Evolutionary conservation across 2,797 vertebrate genomes (phyloP), one percentile per base, ranked within the genome.

Genomic region (Hapalemur alaotrensis): DNA sequence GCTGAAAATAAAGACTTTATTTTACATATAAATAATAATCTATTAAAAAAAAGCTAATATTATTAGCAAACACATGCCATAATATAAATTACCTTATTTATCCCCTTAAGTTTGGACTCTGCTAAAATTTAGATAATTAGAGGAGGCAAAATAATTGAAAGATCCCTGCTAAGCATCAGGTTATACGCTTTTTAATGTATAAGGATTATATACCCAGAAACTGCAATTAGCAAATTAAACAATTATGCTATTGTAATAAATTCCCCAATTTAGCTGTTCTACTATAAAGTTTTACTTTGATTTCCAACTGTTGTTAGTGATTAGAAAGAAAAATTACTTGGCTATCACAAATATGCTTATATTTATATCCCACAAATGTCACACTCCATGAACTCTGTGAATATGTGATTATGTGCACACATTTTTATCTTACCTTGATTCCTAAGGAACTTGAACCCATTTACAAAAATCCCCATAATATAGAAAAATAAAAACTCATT

Each of bases 211-310:
- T 70, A 78, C 52, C 54, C 95, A 93, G 57, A 94, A 89, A 89
- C 41, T 65, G 15, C 57, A 96, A 84, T 93, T 97, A 82, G 43
- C 46, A 95, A 96, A 89, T 89, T 87, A 89, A 96, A 92, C 28
- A 83, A 94, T 35, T 83, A 35, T 94, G 35, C 41, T 88, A 2
- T 65, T 82, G 10, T 78, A 92, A 79, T 86, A 93, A 86, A 89
- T 83, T 83, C 57, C 25, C n/a, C 67, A 96, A 87, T 30, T 75
- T 67, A 89, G 30, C 32, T 95, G 12, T 86, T 95, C 61, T 93
- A 54, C 50, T 89, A 69, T 78, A 93, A 63, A 73, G 30, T 78
- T 91, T 93, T 38, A 84, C 76, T 79, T 95, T 88, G 73, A 93
- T 94, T 96, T 93, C 46, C 30, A 96, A 94, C 22, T 50, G 28